These are phyloP conservation scores for Anadara kagoshimensis DNA, from an alignment of 1,140 invertebrate species.

Conservation along the genomic window DNA sequence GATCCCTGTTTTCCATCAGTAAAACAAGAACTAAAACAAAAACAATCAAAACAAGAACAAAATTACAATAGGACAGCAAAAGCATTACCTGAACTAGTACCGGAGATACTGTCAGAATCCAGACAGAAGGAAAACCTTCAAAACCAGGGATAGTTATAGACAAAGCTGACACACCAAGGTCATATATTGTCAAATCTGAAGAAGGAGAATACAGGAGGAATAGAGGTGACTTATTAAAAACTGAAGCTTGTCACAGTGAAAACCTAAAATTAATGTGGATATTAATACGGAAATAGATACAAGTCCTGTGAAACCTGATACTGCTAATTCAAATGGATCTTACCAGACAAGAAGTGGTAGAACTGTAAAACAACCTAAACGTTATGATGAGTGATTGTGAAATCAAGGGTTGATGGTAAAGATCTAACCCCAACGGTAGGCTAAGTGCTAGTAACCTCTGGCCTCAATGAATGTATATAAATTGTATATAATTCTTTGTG, in stretches of 20 bases:
- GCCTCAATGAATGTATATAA: no score
- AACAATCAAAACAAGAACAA: conserved; percentile 10
- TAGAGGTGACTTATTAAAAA: conserved; percentile 7
- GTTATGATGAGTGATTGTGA: no score
- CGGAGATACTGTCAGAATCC: conserved; percentile 5
- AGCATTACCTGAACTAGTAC: neutral
- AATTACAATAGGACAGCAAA: conserved; percentile 13
- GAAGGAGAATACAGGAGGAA: conserved; percentile 10
- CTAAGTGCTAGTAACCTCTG: no score
- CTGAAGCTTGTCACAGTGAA: neutral
- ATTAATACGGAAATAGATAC: no score
- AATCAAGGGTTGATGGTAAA: no score
- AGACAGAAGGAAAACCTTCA: conserved; percentile 2
- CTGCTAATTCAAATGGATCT: no score
- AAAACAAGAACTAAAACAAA: neutral
- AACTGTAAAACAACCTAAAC: no score
- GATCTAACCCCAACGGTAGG: no score
- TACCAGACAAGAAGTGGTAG: no score
- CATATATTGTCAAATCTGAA: conserved; percentile 7
- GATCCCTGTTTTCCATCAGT: neutral
- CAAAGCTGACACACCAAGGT: conserved; percentile 4
- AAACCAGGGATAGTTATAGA: conserved; percentile 8
- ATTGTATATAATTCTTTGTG: no score
- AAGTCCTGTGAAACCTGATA: no score
- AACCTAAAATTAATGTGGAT: no score